Evolutionary conservation across 2,888 invertebrate species (phyloP), one percentile per base, ranked within the genome.

Genomic region (Drosophila paramelanica): DNA sequence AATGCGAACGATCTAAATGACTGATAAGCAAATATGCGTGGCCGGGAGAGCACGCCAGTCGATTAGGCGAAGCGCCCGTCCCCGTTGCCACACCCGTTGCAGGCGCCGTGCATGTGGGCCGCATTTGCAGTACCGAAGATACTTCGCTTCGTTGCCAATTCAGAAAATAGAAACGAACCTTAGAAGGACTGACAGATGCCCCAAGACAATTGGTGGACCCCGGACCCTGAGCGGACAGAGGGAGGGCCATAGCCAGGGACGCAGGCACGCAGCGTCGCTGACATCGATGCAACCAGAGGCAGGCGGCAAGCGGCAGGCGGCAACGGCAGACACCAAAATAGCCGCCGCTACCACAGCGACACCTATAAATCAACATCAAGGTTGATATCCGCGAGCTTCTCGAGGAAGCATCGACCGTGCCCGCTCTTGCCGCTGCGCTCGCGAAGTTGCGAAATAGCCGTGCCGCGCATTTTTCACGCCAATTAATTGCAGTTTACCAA

Each of bases 151-250:
- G 69, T 72, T 73, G 87, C 77, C 67, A 76, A 67, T 79, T 77
- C 88, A 89, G 90, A 86, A 91, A 92, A 92, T 92, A 92, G 92
- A 91, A 91, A 91, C 92, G 90, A 92, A 92, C 92, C 92, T 91
- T 92, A 92, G 92, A 92, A 92, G 92, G 92, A 91, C 89, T 89
- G 92, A 41, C 81, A 73, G 77, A 69, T 66, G 78, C 69, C 46
- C 59, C 75, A 70, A 81, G 69, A 88, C 87, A 88, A 88, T 85
- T 87, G 87, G 68, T 79, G 49, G 65, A 50, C 55, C 43, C 51
- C 58, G 53, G 73, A 72, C 56, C 55, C 43, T 67, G 64, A 73
- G 65, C 53, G 25, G 20, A 41, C 55, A 41, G 56, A 23, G 36
- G n/a, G 46, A 51, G 39, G 42, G 46, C 39, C 27, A 62, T 52